Evolutionary conservation across 2,888 invertebrate species (phyloP), one percentile per base, ranked within the genome.

Genomic region (Temnothorax rugatulus): DNA sequence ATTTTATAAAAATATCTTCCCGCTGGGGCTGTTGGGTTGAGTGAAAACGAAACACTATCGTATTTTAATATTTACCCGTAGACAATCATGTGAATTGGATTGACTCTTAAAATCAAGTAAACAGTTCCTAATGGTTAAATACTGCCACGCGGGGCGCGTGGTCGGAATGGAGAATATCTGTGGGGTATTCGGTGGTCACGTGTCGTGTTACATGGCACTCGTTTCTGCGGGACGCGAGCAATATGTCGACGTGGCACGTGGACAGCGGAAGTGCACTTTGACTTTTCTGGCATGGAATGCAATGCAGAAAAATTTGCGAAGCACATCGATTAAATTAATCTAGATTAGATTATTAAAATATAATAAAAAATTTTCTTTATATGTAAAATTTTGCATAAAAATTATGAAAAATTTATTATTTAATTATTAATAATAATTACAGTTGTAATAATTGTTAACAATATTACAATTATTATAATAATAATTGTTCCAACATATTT

Each of bases 181-280:
- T 86, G 84, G 91, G 91, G 90, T 90, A 89, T 90, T 89, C 83
- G 85, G 73, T 84, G 89, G 93, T 90, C 94, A 93, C 94, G 94
- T 94, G 94, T 94, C 94, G 86, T 91, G 90, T 94, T 94, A 94
- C 94, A 92, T 84, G 88, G 76, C 89, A 90, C 90, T 91, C 90
- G 88, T 84, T 87, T 87, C 85, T 81, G 86, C 88, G 87, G 90
- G 91, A 91, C 91, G 84, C 86, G 90, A 83, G 86, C 94, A 94
- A 94, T 94, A 93, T 94, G 93, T 91, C 81, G 76, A 79, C 61
- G 71, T 77, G 92, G 89, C 94, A 94, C 94, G 94, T 92, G 94
- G 83, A 93, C 86, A 25, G 52, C 77, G 85, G 82, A 89, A 87
- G 88, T 69, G 73, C 71, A 85, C 89, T 86, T 86, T 85, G 79